These are phyloP conservation scores for Phalacrocorax aristotelis DNA, from an alignment of 2,113 vertebrate genomes.

Conservation along the genomic window DNA sequence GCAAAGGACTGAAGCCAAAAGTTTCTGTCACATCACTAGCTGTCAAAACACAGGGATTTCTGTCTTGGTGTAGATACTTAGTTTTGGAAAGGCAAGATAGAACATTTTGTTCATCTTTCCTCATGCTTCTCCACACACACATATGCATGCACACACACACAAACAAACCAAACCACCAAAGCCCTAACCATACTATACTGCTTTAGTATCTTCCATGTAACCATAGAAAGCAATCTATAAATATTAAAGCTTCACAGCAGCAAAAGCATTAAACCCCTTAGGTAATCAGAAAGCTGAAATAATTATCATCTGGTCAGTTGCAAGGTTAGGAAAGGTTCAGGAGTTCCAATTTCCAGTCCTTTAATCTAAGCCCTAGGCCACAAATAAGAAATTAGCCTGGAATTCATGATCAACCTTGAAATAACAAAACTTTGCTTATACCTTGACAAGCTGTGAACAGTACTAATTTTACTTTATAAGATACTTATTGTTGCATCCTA, in stretches of 20 bases:
- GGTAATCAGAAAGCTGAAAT: neutral
- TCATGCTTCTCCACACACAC: neutral
- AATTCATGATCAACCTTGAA: neutral
- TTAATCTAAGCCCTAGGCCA: neutral
- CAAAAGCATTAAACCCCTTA: neutral
- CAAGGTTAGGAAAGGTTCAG: neutral
- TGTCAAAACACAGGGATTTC: slow-evolving; percentile 54
- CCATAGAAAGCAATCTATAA: neutral
- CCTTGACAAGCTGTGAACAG: neutral
- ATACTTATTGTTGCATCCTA: neutral
- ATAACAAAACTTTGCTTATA: neutral
- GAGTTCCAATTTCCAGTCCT: neutral
- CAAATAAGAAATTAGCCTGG: neutral
- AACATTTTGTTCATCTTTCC: slow-evolving; percentile 50
- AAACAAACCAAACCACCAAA: neutral
- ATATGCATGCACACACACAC: neutral
- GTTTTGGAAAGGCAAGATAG: slow-evolving; percentile 23
- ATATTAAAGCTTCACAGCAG: neutral
- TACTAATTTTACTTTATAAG: neutral
- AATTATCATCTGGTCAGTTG: neutral
- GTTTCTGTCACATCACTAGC: neutral
- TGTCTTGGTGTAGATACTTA: slow-evolving; percentile 11
- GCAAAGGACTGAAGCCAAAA: neutral
- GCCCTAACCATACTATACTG: neutral
- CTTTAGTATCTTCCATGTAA: neutral